Base-by-base conservation (phyloP, 2,888 invertebrate genomes). In the Penaeus monodon region DNA sequence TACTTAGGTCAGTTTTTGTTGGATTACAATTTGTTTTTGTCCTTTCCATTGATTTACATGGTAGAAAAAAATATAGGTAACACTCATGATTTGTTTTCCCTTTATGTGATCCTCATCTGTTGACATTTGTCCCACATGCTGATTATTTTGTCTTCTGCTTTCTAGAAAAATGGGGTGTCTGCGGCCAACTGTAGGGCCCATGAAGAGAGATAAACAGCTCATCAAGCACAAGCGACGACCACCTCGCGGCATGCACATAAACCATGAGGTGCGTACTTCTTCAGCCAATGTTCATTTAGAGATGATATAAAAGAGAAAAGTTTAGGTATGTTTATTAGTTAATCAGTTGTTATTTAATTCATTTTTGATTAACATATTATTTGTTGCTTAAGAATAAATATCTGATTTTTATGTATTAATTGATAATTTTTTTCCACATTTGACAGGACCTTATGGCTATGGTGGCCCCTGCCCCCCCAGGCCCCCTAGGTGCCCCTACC, bases 211-310 rank as follows among this genome's bases (percentile, higher is more conserved):
- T 87, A 88, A 89, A 49, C 89, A 90, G 49, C 87, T 90, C 49
- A 90, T 90, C 64, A 89, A 91, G 81, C 90, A 91, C 85, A 94
- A 94, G 92, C 96, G 97, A 92, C 96, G 97, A 93, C 96, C 98
- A 91, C 98, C 98, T 90, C 96, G 96, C 92, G 98, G 98, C 93
- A 98, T 99, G 96, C 97, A 97, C 94, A 96, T 99, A 94, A 98
- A 97, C 94, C 97, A 98, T 93, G 98, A 98, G 93, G 98, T 89
- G 73, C 81, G 86, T 49, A 33, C 8, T 38, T 8, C 14, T 20
- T 20, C 57, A 49, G 12, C 49, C 10, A 14, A 49, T 49, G 10
- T 3, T 57, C 57, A 49, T 49, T 57, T 57, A 14, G 57, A 57
- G 57, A 20, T 20, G 14, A 57, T 17, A 20, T 57, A 20, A 20